phyloP scores from a whole-genome alignment of 92 coral and sea anemone genomes.

The Micromussa lordhowensis region DNA sequence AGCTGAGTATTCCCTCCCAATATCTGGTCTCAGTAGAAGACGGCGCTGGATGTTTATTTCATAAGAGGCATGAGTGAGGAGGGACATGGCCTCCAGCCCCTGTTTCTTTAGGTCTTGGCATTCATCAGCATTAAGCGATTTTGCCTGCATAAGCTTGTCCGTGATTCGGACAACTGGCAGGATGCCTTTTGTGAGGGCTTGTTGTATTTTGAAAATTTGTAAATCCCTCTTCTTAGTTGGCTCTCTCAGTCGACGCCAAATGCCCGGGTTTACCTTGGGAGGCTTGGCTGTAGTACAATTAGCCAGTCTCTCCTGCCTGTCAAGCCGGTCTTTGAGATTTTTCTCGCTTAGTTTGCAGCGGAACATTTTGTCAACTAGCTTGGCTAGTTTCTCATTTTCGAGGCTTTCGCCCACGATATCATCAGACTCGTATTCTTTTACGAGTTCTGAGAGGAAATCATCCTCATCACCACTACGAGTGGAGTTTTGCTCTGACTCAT shows the following conservation, averaged over 20 bases:
- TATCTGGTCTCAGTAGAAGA: constrained; percentile 41
- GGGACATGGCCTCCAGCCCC: constrained; percentile 70
- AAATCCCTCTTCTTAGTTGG: constrained; percentile 54
- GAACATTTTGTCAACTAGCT: constrained; percentile 61
- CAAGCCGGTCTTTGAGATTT: constrained; percentile 46
- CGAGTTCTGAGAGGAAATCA: constrained; percentile 26
- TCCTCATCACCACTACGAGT: constrained; percentile 21
- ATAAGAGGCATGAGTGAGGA: constrained; percentile 55
- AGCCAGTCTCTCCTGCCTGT: constrained; percentile 56
- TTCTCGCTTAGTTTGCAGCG: constrained; percentile 53
- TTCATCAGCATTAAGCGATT: constrained; percentile 29
- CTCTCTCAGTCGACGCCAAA: constrained; percentile 61
- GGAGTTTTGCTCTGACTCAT: constrained; percentile 5
- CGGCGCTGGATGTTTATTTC: constrained; percentile 58
- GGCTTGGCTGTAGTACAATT: constrained; percentile 58
- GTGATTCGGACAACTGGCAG: constrained; percentile 49
- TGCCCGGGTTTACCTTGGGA: constrained; percentile 64
- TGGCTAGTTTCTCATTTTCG: constrained; percentile 23
- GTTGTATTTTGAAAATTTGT: constrained; percentile 70
- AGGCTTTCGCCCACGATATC: constrained; percentile 27
- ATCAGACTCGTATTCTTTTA: constrained; percentile 34
- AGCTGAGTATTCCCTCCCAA: constrained; percentile 49
- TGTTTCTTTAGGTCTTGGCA: constrained; percentile 39
- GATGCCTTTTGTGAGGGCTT: constrained; percentile 70
- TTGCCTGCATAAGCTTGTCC: constrained; percentile 38